These are phyloP conservation scores for Baryphthengus martii DNA, from an alignment of 2,113 vertebrate genomes.

Conservation along the genomic window DNA sequence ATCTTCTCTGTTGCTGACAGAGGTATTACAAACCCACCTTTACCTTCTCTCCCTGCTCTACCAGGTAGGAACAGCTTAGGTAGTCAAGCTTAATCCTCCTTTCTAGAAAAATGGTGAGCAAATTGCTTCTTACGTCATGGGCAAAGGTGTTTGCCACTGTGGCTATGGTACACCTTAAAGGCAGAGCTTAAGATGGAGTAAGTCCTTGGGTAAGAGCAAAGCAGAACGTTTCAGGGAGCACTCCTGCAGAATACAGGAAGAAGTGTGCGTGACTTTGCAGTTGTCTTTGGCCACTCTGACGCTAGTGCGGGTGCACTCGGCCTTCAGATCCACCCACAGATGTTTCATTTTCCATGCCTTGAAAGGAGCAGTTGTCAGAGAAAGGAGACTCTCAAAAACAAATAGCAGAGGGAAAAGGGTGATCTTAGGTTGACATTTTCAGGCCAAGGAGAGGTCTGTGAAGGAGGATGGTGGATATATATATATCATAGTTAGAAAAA, in stretches of 20 bases:
- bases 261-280: neutral
- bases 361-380: neutral
- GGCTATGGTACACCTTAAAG: neutral
- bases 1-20: neutral
- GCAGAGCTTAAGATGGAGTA: neutral
- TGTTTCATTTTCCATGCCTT: neutral
- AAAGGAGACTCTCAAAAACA: neutral
- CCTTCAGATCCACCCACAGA: neutral
- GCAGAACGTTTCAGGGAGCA: neutral
- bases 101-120: neutral
- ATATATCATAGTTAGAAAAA: neutral
- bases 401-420: neutral
- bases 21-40: neutral
- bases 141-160: neutral
- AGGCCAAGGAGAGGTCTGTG: neutral
- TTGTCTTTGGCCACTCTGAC: neutral
- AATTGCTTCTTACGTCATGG: neutral
- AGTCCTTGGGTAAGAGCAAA: neutral
- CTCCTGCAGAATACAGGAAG: neutral
- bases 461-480: neutral
- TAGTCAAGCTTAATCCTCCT: neutral
- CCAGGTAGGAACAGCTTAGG: neutral
- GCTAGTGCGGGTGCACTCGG: accelerated
- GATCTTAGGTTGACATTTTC: neutral
- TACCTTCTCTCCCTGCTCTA: neutral